Evolutionary conservation across 2,888 invertebrate genomes (phyloP), one percentile per base, ranked within the genome.

Genomic region (Drosophila cracens): DNA sequence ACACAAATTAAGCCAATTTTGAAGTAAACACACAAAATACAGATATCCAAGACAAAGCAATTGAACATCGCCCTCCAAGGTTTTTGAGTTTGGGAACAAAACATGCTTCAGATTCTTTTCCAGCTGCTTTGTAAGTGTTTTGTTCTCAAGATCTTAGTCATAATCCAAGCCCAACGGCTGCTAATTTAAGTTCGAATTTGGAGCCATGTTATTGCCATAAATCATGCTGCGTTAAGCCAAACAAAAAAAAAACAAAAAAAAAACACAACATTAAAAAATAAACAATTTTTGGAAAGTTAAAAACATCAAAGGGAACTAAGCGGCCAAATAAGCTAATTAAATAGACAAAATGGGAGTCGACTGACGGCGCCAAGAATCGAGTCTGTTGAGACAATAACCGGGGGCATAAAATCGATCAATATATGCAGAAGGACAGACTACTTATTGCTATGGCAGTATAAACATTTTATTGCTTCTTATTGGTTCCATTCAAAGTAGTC

Each of bases 261-360:
- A 31, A 57, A 52, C 2, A n/a, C 46, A 25, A 16, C 46, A 52
- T 61, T 68, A 69, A 58, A 52, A 69, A 54, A 52, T 53, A 21
- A 64, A 82, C 78, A 64, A 75, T 70, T 74, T 86, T 83, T 84
- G 83, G 89, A 84, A 84, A 84, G 83, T 72, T 75, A 65, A 57
- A 67, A 77, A 67, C 62, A 65, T 68, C 79, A 69, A 78, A 77
- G 74, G 2, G 43, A 53, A 43, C 53, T 49, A 51, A 61, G 48
- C 53, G 61, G 34, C 66, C 43, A 66, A 64, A 52, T 69, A 56
- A 51, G 52, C 82, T 72, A 79, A 87, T 81, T 83, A 73, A 78
- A 69, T 33, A 56, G 40, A 27, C 70, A 48, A 56, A 56, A 40
- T 66, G 64, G 61, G 51, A 67, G 62, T 63, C 68, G 34, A 70